These are phyloP conservation scores for Drosophila anomelani DNA, from an alignment of 2,888 invertebrate genomes.

Conservation along the genomic window DNA sequence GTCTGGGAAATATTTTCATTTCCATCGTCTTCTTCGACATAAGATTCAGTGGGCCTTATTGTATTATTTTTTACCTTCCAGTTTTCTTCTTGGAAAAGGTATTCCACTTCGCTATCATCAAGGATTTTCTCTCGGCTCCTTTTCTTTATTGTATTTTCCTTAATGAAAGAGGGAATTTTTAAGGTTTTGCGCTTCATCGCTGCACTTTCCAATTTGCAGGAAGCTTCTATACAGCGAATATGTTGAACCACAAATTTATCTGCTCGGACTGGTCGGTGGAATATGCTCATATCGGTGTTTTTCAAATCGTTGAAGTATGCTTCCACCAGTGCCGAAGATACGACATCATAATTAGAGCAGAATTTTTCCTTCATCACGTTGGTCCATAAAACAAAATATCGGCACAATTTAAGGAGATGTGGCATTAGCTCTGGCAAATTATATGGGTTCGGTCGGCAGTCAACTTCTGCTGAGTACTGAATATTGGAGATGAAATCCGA, in stretches of 20 bases:
- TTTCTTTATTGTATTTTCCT: neutral
- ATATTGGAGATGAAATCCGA: neutral
- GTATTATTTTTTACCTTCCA: too few species aligned
- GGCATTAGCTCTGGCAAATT: neutral
- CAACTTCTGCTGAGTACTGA: neutral
- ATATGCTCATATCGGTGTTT: too few species aligned
- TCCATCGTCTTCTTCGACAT: too few species aligned
- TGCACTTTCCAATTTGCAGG: too few species aligned
- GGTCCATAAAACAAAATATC: neutral
- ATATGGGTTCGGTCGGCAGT: neutral
- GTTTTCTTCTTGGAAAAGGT: neutral
- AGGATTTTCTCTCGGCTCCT: too few species aligned
- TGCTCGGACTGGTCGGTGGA: too few species aligned
- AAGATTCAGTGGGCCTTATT: too few species aligned
- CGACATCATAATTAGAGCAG: neutral
- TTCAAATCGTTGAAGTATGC: neutral
- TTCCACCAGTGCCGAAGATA: neutral
- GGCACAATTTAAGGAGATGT: neutral
- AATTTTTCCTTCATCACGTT: neutral
- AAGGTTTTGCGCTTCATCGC: too few species aligned
- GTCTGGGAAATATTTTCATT: too few species aligned
- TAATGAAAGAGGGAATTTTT: neutral
- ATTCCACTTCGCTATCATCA: neutral
- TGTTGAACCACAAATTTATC: too few species aligned
- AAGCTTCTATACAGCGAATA: too few species aligned